A percentile compares a stretch with the other conserved stretches of the same genome.
Conservation (phyloP, 2,797 vertebrate species). For the Bovichtus diacanthus region DNA sequence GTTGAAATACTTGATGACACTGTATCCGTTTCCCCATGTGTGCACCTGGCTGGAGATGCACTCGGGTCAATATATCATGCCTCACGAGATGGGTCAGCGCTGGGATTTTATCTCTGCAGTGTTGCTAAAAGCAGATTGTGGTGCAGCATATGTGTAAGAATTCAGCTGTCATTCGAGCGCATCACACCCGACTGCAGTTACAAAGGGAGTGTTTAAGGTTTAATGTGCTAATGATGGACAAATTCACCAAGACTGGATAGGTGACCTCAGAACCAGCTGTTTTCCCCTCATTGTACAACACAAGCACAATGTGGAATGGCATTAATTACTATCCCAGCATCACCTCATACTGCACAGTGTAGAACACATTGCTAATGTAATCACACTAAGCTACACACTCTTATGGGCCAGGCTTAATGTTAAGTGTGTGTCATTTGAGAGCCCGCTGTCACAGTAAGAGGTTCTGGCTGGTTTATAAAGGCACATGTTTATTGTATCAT, state of each 20-base stretch:
- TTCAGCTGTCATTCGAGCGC: conserved; percentile 45
- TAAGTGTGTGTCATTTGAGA: conserved; percentile 80
- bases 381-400: conserved; percentile 73
- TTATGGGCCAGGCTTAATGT: conserved; percentile 75
- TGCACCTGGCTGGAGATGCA: conserved; percentile 69
- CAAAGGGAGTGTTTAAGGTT: conserved; percentile 45
- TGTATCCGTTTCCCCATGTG: conserved; percentile 61
- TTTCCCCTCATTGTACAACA: conserved; percentile 60
- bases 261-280: conserved; percentile 77
- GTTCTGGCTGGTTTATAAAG: conserved; percentile 78
- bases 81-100: conserved; percentile 72
- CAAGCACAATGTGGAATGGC: conserved; percentile 64
- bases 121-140: conserved; percentile 70
- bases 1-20: conserved; percentile 57
- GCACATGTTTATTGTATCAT: conserved; percentile 80
- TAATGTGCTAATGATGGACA: conserved; percentile 48
- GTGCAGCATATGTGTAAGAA: conserved; percentile 47
- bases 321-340: conserved; percentile 69
- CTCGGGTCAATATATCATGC: conserved; percentile 76
- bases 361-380: conserved; percentile 81
- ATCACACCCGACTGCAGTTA: conserved; percentile 28
- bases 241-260: conserved; percentile 58
- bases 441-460: conserved; percentile 71
- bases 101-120: conserved; percentile 71
- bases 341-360: conserved; percentile 72